Evolutionary conservation across 2,797 vertebrate genomes (phyloP), one percentile per base, ranked within the genome.

Genomic region (Cetoscarus ocellatus): DNA sequence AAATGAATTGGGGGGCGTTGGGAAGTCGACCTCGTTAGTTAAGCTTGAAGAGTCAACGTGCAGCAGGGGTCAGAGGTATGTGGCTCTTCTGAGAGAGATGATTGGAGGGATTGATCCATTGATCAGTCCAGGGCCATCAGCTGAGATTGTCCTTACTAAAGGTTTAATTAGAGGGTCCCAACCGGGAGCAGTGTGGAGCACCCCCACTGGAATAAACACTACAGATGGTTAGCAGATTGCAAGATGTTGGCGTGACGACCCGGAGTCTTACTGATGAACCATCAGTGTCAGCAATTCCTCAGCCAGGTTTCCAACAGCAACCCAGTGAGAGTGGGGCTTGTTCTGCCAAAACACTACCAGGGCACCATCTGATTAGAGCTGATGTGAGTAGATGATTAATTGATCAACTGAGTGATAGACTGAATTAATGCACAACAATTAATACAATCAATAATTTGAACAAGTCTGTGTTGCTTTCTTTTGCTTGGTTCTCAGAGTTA

Each of bases 91-190:
- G 84, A 85, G 86, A 88, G 83, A 89, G 81, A 89, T 88, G 90
- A 90, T 86, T 89, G 84, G 80, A 79, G 80, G 67, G 76, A 92
- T 90, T 92, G 91, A 92, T 89, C 86, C 82, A 89, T 92, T 88
- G 91, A 91, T 92, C 86, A 82, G 82, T 77, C 51, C 79, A 67
- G 72, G 84, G 79, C 82, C 82, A 84, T 73, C 57, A 80, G 80
- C 78, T 65, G 67, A 80, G 76, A 84, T 75, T 69, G 83, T 82
- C 78, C 77, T 88, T 87, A 85, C 86, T 90, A 90, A 79, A 86
- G 76, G 83, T 90, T 87, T 90, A 89, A 93, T 90, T 88, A 83
- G 85, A 82, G 38, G 63, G 69, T 88, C 87, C 83, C 86, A 48
- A 8, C 35, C 56, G 72, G 65, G 69, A 76, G 64, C 27, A 13